Percentiles rank a stretch among this genome's conserved stretches.
Conservation (phyloP, 2,113 vertebrate species). For the Oreochromis aureus region DNA sequence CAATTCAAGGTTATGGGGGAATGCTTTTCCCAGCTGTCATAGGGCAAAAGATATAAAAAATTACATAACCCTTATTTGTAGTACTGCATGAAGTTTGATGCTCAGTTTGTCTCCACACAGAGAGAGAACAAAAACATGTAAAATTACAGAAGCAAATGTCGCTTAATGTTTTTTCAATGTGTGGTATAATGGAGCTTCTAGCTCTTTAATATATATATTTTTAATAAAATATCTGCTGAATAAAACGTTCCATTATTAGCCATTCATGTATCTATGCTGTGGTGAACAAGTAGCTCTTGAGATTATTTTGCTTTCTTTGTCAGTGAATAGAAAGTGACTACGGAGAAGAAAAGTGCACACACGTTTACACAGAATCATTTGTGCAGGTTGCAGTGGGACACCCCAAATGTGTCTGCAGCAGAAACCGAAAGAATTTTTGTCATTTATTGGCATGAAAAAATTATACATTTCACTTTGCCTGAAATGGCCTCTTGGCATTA, state of each 20-base stretch:
- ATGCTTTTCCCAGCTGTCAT: neutral
- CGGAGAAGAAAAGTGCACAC: neutral
- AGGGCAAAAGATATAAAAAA: neutral
- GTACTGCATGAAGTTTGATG: neutral
- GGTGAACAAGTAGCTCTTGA: neutral
- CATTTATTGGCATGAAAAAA: neutral
- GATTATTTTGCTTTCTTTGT: neutral
- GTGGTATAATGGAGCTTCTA: neutral
- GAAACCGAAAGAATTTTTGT: neutral
- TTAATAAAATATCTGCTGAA: neutral
- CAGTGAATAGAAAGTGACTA: neutral
- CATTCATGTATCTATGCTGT: neutral
- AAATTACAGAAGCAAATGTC: neutral
- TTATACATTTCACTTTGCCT: conserved; percentile 4
- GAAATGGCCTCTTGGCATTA: conserved; percentile 21
- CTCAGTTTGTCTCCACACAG: neutral
- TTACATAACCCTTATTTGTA: neutral
- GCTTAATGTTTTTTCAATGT: neutral
- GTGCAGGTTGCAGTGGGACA: neutral
- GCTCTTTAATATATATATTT: neutral
- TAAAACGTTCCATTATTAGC: neutral
- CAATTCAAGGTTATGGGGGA: neutral
- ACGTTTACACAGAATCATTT: neutral
- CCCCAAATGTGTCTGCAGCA: neutral
- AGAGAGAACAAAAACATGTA: neutral